Percentiles rank a stretch among this genome's conserved stretches.
Evolutionary conservation across 1,140 invertebrate species (phyloP).

Genomic region (Phymastichus coffea): DNA sequence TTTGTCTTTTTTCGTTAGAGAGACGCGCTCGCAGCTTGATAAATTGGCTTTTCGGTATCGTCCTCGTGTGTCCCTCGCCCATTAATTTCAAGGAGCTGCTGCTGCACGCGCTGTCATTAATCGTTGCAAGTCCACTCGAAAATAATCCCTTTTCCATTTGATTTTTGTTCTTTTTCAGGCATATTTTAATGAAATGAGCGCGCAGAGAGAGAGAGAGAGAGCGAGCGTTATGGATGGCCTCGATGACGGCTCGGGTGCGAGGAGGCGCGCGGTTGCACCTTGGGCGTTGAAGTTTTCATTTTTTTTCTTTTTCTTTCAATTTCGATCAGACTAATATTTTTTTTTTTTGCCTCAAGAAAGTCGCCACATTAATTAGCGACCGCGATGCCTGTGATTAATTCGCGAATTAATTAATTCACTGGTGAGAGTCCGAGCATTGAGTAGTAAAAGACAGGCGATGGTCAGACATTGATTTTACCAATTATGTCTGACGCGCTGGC

Average conservation of each 20-base stretch:
- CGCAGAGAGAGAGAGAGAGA: neutral
- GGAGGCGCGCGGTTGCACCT: neutral
- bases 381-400: no score
- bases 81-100: conserved; percentile 26
- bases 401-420: no score
- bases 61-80: conserved; percentile 22
- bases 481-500: no score
- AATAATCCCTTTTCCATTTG: conserved; percentile 12
- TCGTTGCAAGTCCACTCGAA: conserved; percentile 12
- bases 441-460: no score
- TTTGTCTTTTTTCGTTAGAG: conserved; percentile 16
- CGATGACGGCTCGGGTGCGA: neutral
- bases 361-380: no score
- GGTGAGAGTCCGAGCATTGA: no score
- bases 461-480: no score
- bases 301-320: conserved; percentile 21
- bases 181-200: conserved; percentile 21
- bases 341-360: no score
- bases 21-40: conserved; percentile 18
- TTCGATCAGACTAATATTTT: no score
- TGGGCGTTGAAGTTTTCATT: no score
- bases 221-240: neutral
- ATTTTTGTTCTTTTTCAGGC: neutral
- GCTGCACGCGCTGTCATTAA: conserved; percentile 22
- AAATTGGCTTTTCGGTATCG: conserved; percentile 24